Evolutionary conservation across 2,113 vertebrate species (phyloP).

Genomic region (Limanda limanda): DNA sequence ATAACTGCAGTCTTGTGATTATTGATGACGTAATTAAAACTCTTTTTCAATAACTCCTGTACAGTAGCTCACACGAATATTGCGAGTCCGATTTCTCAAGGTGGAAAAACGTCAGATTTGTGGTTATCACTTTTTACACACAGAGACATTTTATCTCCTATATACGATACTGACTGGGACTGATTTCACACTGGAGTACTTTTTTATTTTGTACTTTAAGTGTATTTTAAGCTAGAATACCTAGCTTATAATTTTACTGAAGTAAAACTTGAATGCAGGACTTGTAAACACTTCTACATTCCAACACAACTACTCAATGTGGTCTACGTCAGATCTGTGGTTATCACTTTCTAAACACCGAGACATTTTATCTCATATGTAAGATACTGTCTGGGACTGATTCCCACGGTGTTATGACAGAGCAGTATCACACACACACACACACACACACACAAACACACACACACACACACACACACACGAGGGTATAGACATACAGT

Average conservation of each 20-base stretch:
- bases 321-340: neutral
- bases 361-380: too few species aligned
- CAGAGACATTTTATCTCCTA: slow-evolving; percentile 28
- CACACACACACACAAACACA: slow-evolving; percentile 11
- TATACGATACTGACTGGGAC: slow-evolving; percentile 4
- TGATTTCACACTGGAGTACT: slow-evolving; percentile 11
- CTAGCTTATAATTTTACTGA: too few species aligned
- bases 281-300: too few species aligned
- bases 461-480: slow-evolving; percentile 21
- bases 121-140: slow-evolving; percentile 8
- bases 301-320: too few species aligned
- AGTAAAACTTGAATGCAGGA: too few species aligned
- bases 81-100: slow-evolving; percentile 17
- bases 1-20: neutral
- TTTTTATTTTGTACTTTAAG: too few species aligned
- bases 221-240: too few species aligned
- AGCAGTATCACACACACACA: slow-evolving; percentile 24
- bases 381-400: slow-evolving; percentile 12
- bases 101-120: slow-evolving; percentile 15
- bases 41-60: slow-evolving; percentile 1
- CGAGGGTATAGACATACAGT: neutral
- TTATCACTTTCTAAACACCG: too few species aligned
- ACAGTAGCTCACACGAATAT: slow-evolving; percentile 18
- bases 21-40: neutral
- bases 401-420: slow-evolving; percentile 16